Conservation (phyloP, 2,113 vertebrate genomes). For the Thalassoma bifasciatum region DNA sequence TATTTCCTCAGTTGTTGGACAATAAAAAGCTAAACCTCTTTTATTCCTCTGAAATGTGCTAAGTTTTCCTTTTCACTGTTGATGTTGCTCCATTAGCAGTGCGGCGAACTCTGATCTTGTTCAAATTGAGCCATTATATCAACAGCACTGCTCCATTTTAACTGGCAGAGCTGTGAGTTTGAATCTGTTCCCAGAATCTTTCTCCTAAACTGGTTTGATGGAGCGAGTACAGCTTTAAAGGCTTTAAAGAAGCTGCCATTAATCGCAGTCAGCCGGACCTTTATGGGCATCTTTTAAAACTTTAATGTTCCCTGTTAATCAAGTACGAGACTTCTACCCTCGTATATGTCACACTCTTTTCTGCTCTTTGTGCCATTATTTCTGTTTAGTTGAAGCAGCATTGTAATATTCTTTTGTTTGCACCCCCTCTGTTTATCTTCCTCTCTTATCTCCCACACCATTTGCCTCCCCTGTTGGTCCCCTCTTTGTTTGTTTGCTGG, state of each 20-base stretch:
- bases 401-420: not conserved
- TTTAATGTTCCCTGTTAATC: conserved; percentile 5
- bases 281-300: not conserved
- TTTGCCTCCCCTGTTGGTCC: not conserved
- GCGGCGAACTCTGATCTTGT: not conserved
- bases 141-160: not conserved
- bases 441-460: not conserved
- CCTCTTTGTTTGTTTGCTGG: not conserved
- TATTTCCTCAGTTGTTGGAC: too few relatives aligned
- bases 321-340: not conserved
- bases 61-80: not conserved
- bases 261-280: not conserved
- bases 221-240: not conserved
- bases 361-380: not conserved
- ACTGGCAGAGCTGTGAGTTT: conserved; percentile 14
- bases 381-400: not conserved
- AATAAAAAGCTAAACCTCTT: not conserved
- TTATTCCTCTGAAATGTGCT: not conserved
- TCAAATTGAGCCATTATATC: not conserved
- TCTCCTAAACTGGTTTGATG: conserved; percentile 8
- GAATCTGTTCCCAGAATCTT: not conserved
- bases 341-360: not conserved
- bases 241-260: conserved; percentile 4
- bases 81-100: not conserved
- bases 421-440: not conserved